phyloP scores from a whole-genome alignment of 2,797 vertebrate species.

The Coluber constrictor region DNA sequence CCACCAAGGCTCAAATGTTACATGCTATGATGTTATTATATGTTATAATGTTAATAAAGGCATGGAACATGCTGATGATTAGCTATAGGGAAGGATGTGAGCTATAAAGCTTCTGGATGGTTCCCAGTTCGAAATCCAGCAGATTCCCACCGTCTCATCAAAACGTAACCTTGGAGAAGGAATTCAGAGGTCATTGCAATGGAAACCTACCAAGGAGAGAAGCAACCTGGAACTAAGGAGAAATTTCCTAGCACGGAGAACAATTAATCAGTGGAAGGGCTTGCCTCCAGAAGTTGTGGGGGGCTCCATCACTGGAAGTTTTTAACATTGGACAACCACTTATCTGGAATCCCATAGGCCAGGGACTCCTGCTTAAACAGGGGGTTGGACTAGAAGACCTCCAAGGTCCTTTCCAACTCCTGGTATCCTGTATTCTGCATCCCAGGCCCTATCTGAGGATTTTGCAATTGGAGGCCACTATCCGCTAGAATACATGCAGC shows the following conservation, averaged over 20 bases:
- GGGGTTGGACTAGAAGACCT: neutral
- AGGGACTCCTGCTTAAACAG: neutral
- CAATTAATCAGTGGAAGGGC: neutral
- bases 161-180: neutral
- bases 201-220: neutral
- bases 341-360: too few species aligned
- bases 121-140: neutral
- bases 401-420: neutral
- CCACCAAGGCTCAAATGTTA: too few species aligned
- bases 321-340: neutral
- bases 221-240: neutral
- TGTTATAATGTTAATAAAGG: too few species aligned
- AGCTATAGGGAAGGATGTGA: neutral
- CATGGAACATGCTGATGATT: neutral
- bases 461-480: neutral
- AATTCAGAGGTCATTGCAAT: neutral
- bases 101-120: neutral
- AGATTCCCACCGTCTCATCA: neutral
- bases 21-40: too few species aligned
- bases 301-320: too few species aligned
- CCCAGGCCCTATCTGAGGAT: neutral
- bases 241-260: neutral
- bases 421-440: neutral
- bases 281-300: neutral
- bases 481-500: neutral